These are phyloP conservation scores for Micrastur ruficollis DNA, from an alignment of 2,797 vertebrate genomes.

Conservation along the genomic window DNA sequence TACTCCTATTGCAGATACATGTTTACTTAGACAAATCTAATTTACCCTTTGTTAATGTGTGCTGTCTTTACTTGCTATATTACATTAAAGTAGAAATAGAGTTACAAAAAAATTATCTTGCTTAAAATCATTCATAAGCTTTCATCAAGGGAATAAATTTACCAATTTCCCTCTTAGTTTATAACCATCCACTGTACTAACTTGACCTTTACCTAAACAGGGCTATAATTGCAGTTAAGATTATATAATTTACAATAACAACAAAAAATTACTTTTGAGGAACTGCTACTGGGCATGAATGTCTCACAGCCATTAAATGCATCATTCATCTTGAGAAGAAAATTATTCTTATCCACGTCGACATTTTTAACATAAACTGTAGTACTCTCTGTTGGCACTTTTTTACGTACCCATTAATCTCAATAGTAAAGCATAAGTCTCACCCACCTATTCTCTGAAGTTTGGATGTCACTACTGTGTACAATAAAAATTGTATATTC, in stretches of 20 bases:
- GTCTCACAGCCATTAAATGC: slow-evolving; percentile 74
- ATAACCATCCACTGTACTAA: slow-evolving; percentile 75
- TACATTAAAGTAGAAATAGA: slow-evolving; percentile 83
- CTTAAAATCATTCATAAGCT: slow-evolving; percentile 77
- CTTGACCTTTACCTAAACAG: slow-evolving; percentile 81
- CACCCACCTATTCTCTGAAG: slow-evolving; percentile 78
- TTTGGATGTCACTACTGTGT: slow-evolving; percentile 84
- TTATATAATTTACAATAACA: slow-evolving; percentile 82
- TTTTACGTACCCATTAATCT: slow-evolving; percentile 83
- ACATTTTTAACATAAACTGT: slow-evolving; percentile 80
- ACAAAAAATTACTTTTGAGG: slow-evolving; percentile 80
- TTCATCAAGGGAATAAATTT: slow-evolving; percentile 77
- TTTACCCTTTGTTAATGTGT: slow-evolving; percentile 82
- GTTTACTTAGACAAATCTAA: slow-evolving; percentile 85
- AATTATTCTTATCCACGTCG: slow-evolving; percentile 79
- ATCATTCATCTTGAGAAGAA: slow-evolving; percentile 81
- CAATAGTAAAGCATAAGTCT: slow-evolving; percentile 81
- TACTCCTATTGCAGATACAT: slow-evolving; percentile 74
- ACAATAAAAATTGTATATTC: slow-evolving; percentile 88
- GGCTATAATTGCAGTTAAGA: slow-evolving; percentile 79
- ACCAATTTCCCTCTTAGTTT: slow-evolving; percentile 76
- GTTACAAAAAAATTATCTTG: slow-evolving; percentile 80
- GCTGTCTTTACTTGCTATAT: slow-evolving; percentile 80
- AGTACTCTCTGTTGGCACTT: slow-evolving; percentile 79
- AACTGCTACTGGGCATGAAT: slow-evolving; percentile 74